phyloP scores from a whole-genome alignment of 1,140 invertebrate genomes.

The Hydropsyche tenuis region DNA sequence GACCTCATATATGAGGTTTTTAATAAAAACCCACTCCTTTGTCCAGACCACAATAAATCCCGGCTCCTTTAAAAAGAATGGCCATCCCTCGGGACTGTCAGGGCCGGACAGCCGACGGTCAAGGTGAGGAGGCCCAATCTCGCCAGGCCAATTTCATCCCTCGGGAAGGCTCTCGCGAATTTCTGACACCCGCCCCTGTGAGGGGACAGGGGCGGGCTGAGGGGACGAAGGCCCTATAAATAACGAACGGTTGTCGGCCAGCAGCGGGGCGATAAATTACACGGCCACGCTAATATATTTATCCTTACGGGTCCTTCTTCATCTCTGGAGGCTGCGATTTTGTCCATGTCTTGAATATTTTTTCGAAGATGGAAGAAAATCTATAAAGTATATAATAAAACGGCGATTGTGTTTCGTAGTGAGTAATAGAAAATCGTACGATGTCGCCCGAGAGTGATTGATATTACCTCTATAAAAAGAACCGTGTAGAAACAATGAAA shows the following conservation, averaged over 20 bases:
- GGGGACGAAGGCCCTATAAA: slow-evolving; percentile 1
- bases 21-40: too few species aligned
- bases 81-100: background rate
- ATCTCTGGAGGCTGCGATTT: too few species aligned
- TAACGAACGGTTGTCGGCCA: slow-evolving; percentile 4
- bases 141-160: background rate
- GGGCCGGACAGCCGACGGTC: background rate
- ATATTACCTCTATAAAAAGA: too few species aligned
- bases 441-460: too few species aligned
- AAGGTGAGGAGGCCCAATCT: background rate
- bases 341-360: too few species aligned
- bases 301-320: slow-evolving; percentile 5
- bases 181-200: background rate
- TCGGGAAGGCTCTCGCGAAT: background rate
- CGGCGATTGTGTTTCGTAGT: too few species aligned
- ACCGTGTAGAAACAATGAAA: too few species aligned
- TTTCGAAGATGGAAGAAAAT: too few species aligned
- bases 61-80: background rate
- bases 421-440: too few species aligned
- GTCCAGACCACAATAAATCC: too few species aligned
- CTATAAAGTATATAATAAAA: too few species aligned
- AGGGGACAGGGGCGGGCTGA: background rate
- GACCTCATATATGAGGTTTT: too few species aligned
- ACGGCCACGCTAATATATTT: slow-evolving; percentile 12
- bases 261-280: slow-evolving; percentile 19